Base-by-base conservation (phyloP, 2,113 vertebrate species). In the Amphiprion ocellaris region DNA sequence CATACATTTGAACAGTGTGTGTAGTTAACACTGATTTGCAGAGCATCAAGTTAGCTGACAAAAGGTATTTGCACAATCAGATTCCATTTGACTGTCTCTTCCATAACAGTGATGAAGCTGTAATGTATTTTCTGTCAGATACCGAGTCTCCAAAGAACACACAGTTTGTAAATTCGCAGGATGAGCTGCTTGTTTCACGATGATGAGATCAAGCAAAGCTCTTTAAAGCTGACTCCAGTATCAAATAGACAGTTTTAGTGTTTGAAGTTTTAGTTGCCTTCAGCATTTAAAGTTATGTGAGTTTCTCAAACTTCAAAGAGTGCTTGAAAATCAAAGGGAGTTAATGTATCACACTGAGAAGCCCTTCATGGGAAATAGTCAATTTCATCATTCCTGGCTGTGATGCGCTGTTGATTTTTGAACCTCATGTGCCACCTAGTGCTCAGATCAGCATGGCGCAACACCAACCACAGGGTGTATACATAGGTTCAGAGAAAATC, bases 371-470 rank as follows among this genome's bases (percentile, higher is more conserved):
- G 10, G 5, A 30, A 61, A 49, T 28, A 14, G 37, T 37, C 5
- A 1, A 37, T 30, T 19, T 16, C 16, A 54, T 71, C 0, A 41
- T 41, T 54, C 66, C 54, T 56, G 24, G 26, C 46, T 54, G 59
- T 10, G 4, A 23, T 2, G 59, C 2, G 0, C 0, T 46, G 54
- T 33, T 72, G 15, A 77, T 86, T 77, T 17, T 52, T 79, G 61
- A 77, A 41, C 26, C 65, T 77, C 10, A 70, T 53, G 7, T 53
- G 81, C 87, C 90, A 82, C 62, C 90, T 89, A 83, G 87, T 90
- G 91, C 23, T 83, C 70, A 87, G 12, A 49, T 17, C 0, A 30
- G 55, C 3, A 4, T 5, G 12, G 60, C 80, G 65, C 86, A 89
- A 21, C 44, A 37, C 4, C 2, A 50, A 9, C 24, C 10, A 6